Evolutionary conservation across 2,113 vertebrate genomes (phyloP), one percentile per base, ranked within the genome.

Genomic region (Tetraodon nigroviridis): DNA sequence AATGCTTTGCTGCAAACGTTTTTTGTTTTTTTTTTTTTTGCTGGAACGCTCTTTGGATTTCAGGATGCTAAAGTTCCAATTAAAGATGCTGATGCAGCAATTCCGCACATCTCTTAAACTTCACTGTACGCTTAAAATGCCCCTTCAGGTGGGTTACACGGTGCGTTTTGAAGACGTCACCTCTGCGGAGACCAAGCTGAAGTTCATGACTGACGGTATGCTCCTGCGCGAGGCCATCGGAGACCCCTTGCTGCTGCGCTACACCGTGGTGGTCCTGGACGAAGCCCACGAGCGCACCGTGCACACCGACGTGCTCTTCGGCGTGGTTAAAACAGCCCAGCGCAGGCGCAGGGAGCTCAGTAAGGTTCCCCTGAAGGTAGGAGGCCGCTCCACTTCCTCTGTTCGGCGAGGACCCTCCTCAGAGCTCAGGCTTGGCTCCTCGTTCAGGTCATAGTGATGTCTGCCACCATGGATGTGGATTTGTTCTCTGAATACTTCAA

Each of bases 381-480:
- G 85, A 58, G 13, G 40, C 12, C 15, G 13, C 2, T 12, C 27
- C 10, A 0, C 13, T 16, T 17, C 7, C 8, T 7, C 44, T 6
- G 15, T 46, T 46, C 44, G 3, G 44, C 15, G 44, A 37, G 10
- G 32, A 37, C 2, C 44, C n/a, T n/a, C n/a, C 3, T 7, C 3
- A 16, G n/a, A 13, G 44, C 15, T 46, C 15, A 0, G 0, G 6
- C 15, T n/a, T 3, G 29, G 12, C 66, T 6, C 44, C 19, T 51
- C 27, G 15, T 40, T 1, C 61, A 98, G 97, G 90, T 99, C 51
- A 78, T 99, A 0, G 56, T 99, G 78, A 99, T 99, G 97, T 98
- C 97, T 3, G 97, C 96, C 48, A 99, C 96, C 0, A 98, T 98
- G 97, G 96, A 99, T 1, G 96, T 99, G 24, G 96, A 98, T 79